A percentile compares a stretch with the other conserved stretches of the same genome.
Evolutionary conservation across 2,113 vertebrate species (phyloP).

Genomic region (Epinephelus moara): DNA sequence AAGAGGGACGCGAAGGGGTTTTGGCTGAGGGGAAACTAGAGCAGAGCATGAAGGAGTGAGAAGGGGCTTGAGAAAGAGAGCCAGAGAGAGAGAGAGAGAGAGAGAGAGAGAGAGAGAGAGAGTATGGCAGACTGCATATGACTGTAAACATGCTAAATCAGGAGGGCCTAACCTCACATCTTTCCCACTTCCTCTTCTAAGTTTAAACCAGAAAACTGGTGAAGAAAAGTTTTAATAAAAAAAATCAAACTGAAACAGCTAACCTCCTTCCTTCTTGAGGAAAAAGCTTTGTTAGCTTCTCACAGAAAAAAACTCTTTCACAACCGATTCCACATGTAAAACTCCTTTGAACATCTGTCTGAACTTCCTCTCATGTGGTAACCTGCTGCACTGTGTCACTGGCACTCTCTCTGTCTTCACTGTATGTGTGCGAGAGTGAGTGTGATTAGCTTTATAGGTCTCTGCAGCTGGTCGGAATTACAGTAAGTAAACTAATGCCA

Average conservation of each 20-base stretch:
- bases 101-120: neutral
- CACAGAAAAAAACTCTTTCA: neutral
- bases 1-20: conserved; percentile 70
- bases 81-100: neutral
- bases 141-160: conserved; percentile 45
- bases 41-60: conserved; percentile 43
- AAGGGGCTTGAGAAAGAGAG: conserved; percentile 11
- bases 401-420: conserved; percentile 9
- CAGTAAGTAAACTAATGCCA: conserved; percentile 1
- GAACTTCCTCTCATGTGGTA: conserved; percentile 36
- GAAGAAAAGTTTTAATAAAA: neutral
- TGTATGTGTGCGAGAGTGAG: neutral
- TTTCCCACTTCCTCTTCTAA: neutral
- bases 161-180: neutral
- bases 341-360: conserved; percentile 35
- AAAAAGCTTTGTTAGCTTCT: neutral
- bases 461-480: conserved; percentile 22
- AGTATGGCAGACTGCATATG: conserved; percentile 24
- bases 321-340: conserved; percentile 30
- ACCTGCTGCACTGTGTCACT: conserved; percentile 4
- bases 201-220: neutral
- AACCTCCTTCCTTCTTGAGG: neutral
- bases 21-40: conserved; percentile 49
- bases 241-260: neutral
- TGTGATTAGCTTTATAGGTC: conserved; percentile 7